Base-by-base conservation (phyloP, 2,113 vertebrate species). In the Verasper variegatus region DNA sequence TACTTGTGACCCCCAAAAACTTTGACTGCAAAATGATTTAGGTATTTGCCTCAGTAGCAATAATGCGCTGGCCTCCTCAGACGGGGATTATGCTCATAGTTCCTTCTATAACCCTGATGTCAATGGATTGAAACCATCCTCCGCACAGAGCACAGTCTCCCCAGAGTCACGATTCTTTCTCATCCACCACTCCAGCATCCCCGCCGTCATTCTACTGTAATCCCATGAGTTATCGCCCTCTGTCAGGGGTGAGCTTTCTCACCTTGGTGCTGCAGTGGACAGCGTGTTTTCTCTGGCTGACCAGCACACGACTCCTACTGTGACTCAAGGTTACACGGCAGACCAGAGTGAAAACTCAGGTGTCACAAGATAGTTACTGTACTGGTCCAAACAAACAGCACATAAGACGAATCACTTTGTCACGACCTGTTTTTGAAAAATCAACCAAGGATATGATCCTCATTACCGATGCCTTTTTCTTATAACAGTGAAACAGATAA, bases 161-260 rank as follows among this genome's bases (percentile, higher is more conserved):
- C 55, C 20, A 14, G 40, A 9, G 24, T 68, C 71, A 42, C 8
- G 1, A 8, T 21, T 45, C 68, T 70, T 66, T 74, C 55, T 63
- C 51, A 17, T 68, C 59, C 31, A 31, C 59, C 31, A 1, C 76
- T 54, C 61, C 61, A 13, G 45, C 58, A 24, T 69, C 71, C 37
- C 72, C 35, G 37, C 63, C 71, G 56, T 81, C 57, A 68, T 78
- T 78, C 64, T 47, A 15, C 26, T 47, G 55, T 74, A 83, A 87
- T 82, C 85, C 74, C 13, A 21, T 67, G 65, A 76, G 65, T 78
- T 82, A 82, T 76, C 69, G 54, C 20, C 68, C 45, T 45, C 55
- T 21, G 57, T 74, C 77, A 51, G 65, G 35, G 37, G 68, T 57
- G 57, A 76, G 45, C 55, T 15, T 3, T 24, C 56, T 54, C 0